Conservation (phyloP, 2,797 vertebrate genomes). For the Parauchenoglanis ngamensis region DNA sequence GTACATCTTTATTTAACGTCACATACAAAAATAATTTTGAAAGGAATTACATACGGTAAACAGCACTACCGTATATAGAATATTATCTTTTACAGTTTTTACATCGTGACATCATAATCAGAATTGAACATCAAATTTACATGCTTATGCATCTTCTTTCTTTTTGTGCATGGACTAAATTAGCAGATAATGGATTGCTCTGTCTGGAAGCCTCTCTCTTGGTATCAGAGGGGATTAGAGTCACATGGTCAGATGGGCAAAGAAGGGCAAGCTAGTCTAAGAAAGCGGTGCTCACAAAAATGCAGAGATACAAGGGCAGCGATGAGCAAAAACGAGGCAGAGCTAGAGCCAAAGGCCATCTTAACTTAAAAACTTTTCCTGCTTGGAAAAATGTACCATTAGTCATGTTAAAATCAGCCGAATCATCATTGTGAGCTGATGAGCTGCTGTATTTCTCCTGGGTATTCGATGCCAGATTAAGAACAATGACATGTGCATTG, state of each 20-base stretch:
- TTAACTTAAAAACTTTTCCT: neutral
- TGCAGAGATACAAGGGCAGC: neutral
- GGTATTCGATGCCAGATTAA: neutral
- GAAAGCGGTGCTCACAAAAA: slow-evolving; percentile 4
- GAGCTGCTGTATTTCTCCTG: neutral
- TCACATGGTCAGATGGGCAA: slow-evolving; percentile 1
- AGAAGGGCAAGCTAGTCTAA: slow-evolving; percentile 14
- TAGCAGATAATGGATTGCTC: neutral
- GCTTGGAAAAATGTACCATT: neutral
- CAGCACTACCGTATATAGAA: too few relatives aligned
- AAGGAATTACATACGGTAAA: neutral
- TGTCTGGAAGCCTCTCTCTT: slow-evolving; percentile 32
- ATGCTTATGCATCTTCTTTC: neutral
- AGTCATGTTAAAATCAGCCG: neutral
- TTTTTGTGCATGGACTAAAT: neutral
- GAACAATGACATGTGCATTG: neutral
- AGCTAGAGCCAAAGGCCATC: neutral
- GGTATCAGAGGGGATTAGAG: slow-evolving; percentile 39
- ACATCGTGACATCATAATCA: neutral
- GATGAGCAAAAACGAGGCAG: neutral
- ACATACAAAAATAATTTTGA: neutral
- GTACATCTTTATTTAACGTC: neutral
- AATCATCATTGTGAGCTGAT: neutral
- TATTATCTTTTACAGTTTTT: neutral
- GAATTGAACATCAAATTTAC: neutral